phyloP scores from a whole-genome alignment of 2,888 invertebrate genomes.

The Sinotaia quadrata region DNA sequence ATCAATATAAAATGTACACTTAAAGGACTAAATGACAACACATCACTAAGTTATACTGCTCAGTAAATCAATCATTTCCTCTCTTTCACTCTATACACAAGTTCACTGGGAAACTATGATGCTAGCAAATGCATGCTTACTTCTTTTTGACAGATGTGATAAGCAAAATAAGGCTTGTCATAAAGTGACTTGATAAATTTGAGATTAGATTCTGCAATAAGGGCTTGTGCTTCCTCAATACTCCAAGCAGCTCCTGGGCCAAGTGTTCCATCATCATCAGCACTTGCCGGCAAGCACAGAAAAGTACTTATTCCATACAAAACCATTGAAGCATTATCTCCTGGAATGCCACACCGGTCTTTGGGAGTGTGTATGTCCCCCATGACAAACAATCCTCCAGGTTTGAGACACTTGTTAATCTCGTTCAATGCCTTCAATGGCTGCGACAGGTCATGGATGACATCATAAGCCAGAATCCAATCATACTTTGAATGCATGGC shows the following conservation, averaged over 20 bases:
- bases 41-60: too few relatives aligned
- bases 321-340: slow-evolving; percentile 15
- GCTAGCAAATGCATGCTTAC: too few relatives aligned
- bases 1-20: too few relatives aligned
- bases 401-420: slow-evolving; percentile 19
- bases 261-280: slow-evolving; percentile 13
- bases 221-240: slow-evolving; percentile 16
- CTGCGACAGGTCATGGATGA: slow-evolving; percentile 28
- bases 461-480: slow-evolving; percentile 26
- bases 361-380: slow-evolving; percentile 27
- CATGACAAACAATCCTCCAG: slow-evolving; percentile 26
- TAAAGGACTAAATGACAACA: too few relatives aligned
- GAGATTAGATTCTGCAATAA: slow-evolving; percentile 14
- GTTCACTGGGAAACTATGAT: too few relatives aligned
- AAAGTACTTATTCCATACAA: slow-evolving; percentile 30
- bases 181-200: background rate
- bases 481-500: slow-evolving; percentile 16
- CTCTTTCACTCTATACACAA: too few relatives aligned
- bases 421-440: slow-evolving; percentile 24
- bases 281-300: slow-evolving; percentile 31
- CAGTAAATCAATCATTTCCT: too few relatives aligned
- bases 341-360: slow-evolving; percentile 17
- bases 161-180: slow-evolving; percentile 20
- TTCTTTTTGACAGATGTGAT: slow-evolving; percentile 13
- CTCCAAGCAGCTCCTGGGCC: slow-evolving; percentile 30